Conservation (phyloP, 2,113 vertebrate genomes). For the Quiscalus mexicanus region DNA sequence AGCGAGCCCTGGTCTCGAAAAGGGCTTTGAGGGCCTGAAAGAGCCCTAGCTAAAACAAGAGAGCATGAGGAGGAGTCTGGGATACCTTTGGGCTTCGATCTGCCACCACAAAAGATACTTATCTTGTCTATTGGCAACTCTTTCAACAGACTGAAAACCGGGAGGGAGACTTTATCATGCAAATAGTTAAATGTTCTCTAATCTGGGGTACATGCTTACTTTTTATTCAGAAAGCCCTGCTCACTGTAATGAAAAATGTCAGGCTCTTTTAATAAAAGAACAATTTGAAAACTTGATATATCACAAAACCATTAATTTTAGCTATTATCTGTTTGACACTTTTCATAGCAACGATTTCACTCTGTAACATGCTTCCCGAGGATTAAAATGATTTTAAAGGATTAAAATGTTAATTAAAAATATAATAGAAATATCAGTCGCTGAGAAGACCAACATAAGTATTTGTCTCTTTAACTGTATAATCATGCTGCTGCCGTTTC, state of each 20-base stretch:
- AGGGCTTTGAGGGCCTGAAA: background rate
- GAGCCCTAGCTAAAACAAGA: background rate
- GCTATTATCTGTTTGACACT: slow-evolving; percentile 74
- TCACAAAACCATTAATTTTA: slow-evolving; percentile 79
- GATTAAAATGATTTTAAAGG: slow-evolving; percentile 78
- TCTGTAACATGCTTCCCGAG: slow-evolving; percentile 69
- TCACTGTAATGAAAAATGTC: slow-evolving; percentile 60
- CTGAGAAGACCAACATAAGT: slow-evolving; percentile 57
- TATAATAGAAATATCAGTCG: slow-evolving; percentile 72
- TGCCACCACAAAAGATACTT: slow-evolving; percentile 27
- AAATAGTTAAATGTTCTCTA: slow-evolving; percentile 58
- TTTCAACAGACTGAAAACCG: background rate
- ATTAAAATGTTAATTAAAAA: slow-evolving; percentile 81
- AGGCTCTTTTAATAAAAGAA: slow-evolving; percentile 71
- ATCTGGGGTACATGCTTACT: slow-evolving; percentile 52
- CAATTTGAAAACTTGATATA: slow-evolving; percentile 73
- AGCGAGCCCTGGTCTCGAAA: background rate
- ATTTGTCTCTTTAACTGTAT: slow-evolving; percentile 71
- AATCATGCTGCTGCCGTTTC: background rate
- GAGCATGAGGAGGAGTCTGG: background rate
- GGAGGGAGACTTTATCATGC: slow-evolving; percentile 18
- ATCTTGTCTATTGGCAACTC: slow-evolving; percentile 37
- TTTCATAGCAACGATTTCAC: slow-evolving; percentile 72
- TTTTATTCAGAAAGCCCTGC: slow-evolving; percentile 54
- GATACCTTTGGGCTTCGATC: background rate